These are phyloP conservation scores for Moxostoma hubbsi DNA, from an alignment of 2,797 vertebrate species.

Conservation along the genomic window DNA sequence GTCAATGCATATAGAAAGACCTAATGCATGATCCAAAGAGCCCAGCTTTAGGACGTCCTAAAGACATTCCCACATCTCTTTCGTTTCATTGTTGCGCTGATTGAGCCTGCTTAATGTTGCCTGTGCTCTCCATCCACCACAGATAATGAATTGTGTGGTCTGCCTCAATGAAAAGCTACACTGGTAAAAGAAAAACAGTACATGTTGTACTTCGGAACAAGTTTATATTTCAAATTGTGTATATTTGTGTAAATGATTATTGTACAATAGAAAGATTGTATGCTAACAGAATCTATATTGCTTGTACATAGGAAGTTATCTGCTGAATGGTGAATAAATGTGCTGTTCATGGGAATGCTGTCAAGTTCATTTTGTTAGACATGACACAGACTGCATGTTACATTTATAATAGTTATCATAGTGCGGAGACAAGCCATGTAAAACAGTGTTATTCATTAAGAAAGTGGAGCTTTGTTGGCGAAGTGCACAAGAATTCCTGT, in stretches of 20 bases:
- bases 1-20: constrained; percentile 43
- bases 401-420: too few species aligned
- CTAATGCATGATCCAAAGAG: constrained; percentile 61
- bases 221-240: constrained; percentile 59
- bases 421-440: too few species aligned
- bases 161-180: constrained; percentile 49
- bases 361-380: not conserved
- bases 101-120: constrained; percentile 44
- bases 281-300: constrained; percentile 60
- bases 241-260: constrained; percentile 62
- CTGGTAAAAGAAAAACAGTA: constrained; percentile 44
- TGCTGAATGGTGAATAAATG: constrained; percentile 59
- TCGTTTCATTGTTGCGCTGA: constrained; percentile 41
- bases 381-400: too few species aligned
- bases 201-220: constrained; percentile 53
- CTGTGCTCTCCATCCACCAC: constrained; percentile 50
- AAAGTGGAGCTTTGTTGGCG: too few species aligned
- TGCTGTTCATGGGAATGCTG: constrained; percentile 37
- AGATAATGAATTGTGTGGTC: constrained; percentile 38
- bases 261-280: constrained; percentile 64
- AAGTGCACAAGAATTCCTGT: too few species aligned
- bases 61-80: constrained; percentile 50
- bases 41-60: constrained; percentile 40
- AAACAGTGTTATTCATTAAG: too few species aligned
- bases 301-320: constrained; percentile 59